Percentiles rank a stretch among this genome's conserved stretches.
Conservation (phyloP, 2,797 vertebrate genomes). For the Trachurus trachurus region DNA sequence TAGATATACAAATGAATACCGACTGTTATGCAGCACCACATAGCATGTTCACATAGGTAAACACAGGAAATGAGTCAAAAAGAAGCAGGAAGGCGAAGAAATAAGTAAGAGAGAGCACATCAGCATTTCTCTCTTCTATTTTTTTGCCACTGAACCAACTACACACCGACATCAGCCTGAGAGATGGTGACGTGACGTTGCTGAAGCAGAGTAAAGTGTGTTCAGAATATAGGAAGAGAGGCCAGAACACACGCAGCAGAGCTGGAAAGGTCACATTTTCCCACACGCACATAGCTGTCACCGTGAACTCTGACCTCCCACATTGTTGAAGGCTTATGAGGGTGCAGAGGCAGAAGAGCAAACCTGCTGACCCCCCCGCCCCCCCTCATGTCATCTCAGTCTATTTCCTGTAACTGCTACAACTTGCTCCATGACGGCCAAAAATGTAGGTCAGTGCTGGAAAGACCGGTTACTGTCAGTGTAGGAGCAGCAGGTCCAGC, state of each 20-base stretch:
- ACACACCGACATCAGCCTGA: not conserved
- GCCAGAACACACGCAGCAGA: slow-evolving; percentile 5
- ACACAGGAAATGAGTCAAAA: not conserved
- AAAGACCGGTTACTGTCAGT: slow-evolving; percentile 19
- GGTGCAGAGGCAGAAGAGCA: slow-evolving; percentile 9
- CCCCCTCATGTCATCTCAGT: not conserved
- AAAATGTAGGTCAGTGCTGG: slow-evolving; percentile 19
- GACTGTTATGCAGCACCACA: not conserved
- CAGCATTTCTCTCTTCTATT: too few species aligned
- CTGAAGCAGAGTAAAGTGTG: slow-evolving; percentile 3
- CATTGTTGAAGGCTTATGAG: slow-evolving; percentile 1
- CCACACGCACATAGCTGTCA: slow-evolving; percentile 40
- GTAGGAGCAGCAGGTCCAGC: not conserved
- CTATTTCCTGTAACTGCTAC: not conserved
- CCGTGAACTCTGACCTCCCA: slow-evolving; percentile 57
- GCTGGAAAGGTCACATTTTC: slow-evolving; percentile 48
- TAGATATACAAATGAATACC: not conserved
- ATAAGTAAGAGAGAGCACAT: not conserved
- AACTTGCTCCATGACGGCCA: not conserved
- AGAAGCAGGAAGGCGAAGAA: not conserved
- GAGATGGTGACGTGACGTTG: too few species aligned
- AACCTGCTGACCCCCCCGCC: not conserved
- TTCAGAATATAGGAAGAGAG: slow-evolving; percentile 38
- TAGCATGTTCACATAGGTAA: not conserved
- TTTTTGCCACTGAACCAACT: not conserved